Percentiles rank a stretch among this genome's conserved stretches.
phyloP scores from a whole-genome alignment of 2,888 invertebrate species.

The Chouioia cunea region DNA sequence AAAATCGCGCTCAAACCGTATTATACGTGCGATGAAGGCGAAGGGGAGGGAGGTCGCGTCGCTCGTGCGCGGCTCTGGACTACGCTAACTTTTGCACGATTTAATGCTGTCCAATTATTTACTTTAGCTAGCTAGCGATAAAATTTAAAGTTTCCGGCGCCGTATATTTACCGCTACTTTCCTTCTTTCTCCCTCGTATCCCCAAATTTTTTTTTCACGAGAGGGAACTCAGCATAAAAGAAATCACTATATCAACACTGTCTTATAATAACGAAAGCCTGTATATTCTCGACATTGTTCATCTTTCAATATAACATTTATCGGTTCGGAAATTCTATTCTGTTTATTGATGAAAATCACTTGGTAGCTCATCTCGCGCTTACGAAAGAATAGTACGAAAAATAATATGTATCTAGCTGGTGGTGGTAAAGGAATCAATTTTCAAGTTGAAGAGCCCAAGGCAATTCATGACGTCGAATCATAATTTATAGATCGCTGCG shows the following conservation, averaged over 20 bases:
- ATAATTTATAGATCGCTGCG: constrained; percentile 47
- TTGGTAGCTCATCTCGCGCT: background rate
- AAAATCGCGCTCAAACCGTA: constrained; percentile 3
- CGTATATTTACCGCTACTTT: background rate
- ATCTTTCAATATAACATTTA: too few species aligned
- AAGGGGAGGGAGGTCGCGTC: too few species aligned
- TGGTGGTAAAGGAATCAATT: background rate
- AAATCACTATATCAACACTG: too few species aligned
- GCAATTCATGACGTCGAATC: constrained; percentile 40
- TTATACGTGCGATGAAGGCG: background rate
- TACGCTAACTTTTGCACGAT: constrained; percentile 25
- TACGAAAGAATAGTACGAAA: background rate
- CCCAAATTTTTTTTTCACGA: too few species aligned
- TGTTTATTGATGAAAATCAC: background rate
- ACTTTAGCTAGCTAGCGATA: constrained; percentile 14
- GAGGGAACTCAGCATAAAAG: too few species aligned
- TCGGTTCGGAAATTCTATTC: background rate
- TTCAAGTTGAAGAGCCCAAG: constrained; percentile 11
- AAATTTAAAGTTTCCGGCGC: constrained; percentile 16
- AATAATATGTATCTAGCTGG: background rate
- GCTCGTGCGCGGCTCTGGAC: background rate
- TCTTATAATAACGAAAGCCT: too few species aligned
- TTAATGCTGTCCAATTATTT: constrained; percentile 39
- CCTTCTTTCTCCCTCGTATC: too few species aligned
- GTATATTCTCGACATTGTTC: too few species aligned